Evolutionary conservation across 2,113 vertebrate species (phyloP).

Genomic region (Okapia johnstoni): DNA sequence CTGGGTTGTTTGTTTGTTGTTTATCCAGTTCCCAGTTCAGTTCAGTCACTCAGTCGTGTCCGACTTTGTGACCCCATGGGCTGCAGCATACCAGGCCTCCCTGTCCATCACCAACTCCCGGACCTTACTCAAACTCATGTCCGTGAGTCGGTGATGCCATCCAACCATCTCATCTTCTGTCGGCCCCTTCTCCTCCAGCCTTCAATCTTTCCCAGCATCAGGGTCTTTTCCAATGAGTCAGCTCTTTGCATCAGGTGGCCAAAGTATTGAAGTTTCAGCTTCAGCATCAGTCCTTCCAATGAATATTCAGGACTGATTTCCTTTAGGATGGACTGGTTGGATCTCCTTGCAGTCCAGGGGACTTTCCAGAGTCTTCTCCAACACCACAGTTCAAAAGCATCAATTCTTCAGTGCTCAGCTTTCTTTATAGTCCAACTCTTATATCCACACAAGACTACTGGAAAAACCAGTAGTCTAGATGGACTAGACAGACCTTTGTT

Average conservation of each 20-base stretch:
- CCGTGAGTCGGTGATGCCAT: neutral
- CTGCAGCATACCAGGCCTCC: neutral
- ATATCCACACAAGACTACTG: neutral
- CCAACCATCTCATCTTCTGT: neutral
- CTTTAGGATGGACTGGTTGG: neutral
- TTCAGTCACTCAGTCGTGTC: accelerated
- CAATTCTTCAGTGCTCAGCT: neutral
- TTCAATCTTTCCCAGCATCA: neutral
- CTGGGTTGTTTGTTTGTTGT: neutral
- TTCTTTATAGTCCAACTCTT: neutral
- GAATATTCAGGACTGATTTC: neutral
- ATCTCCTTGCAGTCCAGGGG: neutral
- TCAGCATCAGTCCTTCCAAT: neutral
- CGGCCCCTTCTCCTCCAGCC: accelerated
- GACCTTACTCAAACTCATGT: neutral
- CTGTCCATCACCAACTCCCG: neutral
- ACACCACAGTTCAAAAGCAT: neutral
- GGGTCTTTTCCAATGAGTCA: neutral
- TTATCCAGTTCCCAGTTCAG: neutral
- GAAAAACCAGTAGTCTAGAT: neutral
- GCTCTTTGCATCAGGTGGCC: accelerated
- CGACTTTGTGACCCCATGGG: accelerated
- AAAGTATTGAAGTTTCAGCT: neutral
- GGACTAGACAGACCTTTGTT: neutral
- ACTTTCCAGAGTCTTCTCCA: neutral